Evolutionary conservation across 2,113 vertebrate species (phyloP).

Genomic region (Cinclus cinclus): DNA sequence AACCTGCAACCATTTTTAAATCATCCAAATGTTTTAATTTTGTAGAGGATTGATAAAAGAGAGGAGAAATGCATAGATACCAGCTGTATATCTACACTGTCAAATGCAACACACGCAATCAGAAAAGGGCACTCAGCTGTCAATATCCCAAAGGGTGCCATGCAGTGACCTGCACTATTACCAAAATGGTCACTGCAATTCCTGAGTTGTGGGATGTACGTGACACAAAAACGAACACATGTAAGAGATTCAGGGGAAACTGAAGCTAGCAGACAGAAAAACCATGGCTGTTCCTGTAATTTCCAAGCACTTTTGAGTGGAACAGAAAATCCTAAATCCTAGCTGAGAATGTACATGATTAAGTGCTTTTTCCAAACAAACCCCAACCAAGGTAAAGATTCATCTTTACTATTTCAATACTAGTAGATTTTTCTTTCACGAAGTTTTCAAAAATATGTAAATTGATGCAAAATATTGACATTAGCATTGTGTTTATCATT

Average conservation of each 20-base stretch:
- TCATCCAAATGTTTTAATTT: not conserved
- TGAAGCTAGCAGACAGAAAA: not conserved
- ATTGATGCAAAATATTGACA: not conserved
- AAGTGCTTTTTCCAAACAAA: not conserved
- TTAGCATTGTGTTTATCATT: not conserved
- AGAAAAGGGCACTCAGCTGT: not conserved
- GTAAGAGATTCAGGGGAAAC: not conserved
- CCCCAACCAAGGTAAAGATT: not conserved
- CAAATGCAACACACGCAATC: not conserved
- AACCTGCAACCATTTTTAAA: not conserved
- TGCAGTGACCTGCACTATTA: not conserved
- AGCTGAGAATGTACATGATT: not conserved
- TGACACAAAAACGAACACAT: not conserved
- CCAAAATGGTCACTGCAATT: not conserved
- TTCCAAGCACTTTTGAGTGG: not conserved
- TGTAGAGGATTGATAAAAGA: not conserved
- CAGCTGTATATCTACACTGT: too few relatives aligned
- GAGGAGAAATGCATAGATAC: not conserved
- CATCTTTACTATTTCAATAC: not conserved
- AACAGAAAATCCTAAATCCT: not conserved
- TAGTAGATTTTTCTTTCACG: not conserved
- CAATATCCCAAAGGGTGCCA: not conserved
- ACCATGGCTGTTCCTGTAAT: not conserved
- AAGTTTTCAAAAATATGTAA: not conserved
- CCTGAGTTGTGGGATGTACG: not conserved